These are phyloP conservation scores for Carettochelys insculpta DNA, from an alignment of 2,113 vertebrate genomes.

Conservation along the genomic window DNA sequence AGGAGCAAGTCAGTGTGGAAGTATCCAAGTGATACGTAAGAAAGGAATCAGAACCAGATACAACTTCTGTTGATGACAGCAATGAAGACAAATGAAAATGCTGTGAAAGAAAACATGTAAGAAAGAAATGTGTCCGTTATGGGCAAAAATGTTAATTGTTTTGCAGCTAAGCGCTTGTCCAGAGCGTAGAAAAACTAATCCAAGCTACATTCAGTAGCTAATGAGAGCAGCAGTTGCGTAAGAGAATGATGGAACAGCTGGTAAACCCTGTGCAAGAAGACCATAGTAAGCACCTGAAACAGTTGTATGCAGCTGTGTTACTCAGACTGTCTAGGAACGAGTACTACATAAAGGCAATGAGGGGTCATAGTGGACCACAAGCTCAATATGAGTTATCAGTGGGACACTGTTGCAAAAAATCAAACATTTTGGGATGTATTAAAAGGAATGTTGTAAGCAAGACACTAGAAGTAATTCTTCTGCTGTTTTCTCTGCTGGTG, in stretches of 20 bases:
- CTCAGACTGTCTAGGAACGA: too few relatives aligned
- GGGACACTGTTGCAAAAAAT: too few relatives aligned
- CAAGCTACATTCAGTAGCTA: background rate
- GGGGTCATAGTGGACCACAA: too few relatives aligned
- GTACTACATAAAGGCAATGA: too few relatives aligned
- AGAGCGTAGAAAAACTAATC: background rate
- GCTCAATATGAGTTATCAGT: too few relatives aligned
- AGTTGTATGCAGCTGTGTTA: background rate
- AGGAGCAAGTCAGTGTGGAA: background rate
- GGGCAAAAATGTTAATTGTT: background rate
- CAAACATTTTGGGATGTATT: too few relatives aligned
- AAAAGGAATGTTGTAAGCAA: too few relatives aligned
- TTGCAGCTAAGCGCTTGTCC: background rate
- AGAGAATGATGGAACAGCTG: background rate
- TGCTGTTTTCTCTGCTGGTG: too few relatives aligned
- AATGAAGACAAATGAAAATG: background rate
- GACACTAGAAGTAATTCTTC: too few relatives aligned
- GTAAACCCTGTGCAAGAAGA: background rate
- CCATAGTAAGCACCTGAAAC: background rate
- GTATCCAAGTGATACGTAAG: background rate
- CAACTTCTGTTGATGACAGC: background rate
- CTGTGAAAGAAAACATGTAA: background rate
- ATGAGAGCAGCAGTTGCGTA: background rate
- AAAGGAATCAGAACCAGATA: background rate
- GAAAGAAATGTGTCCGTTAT: background rate